phyloP scores from a whole-genome alignment of 2,797 vertebrate genomes.

The Myotis findleyi region DNA sequence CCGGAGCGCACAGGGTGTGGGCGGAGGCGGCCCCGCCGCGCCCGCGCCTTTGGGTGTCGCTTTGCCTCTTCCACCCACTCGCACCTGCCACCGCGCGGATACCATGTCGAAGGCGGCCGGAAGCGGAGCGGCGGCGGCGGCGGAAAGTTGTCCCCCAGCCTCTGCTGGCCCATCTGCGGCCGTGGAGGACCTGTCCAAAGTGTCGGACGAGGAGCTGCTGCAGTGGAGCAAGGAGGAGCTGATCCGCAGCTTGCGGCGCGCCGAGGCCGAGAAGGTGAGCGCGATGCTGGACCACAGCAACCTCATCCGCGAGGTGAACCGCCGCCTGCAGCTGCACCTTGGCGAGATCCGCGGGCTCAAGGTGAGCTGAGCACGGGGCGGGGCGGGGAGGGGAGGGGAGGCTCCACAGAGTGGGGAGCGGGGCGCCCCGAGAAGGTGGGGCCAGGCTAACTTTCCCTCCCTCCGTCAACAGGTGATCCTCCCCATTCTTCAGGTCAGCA shows the following conservation, averaged over 20 bases:
- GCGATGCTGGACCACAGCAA: conserved; percentile 98
- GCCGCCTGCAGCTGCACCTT: conserved; percentile 96
- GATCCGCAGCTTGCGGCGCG: conserved; percentile 93
- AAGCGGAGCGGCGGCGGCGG: conserved; percentile 77
- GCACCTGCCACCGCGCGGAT: conserved; percentile 56
- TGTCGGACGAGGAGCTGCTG: conserved; percentile 94
- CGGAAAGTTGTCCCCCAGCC: conserved; percentile 80
- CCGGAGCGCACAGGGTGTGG: conserved; percentile 66
- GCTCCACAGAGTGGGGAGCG: background rate
- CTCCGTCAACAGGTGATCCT: conserved; percentile 61
- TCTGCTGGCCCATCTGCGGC: background rate
- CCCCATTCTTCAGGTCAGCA: background rate
- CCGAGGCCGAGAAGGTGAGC: conserved; percentile 96
- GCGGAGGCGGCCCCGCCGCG: conserved; percentile 64
- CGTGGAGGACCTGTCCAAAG: conserved; percentile 93
- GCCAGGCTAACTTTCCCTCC: background rate
- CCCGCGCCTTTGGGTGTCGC: conserved; percentile 52
- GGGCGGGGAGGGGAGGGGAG: background rate
- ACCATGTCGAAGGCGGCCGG: conserved; percentile 91
- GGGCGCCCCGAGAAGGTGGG: background rate
- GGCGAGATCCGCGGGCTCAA: conserved; percentile 97
- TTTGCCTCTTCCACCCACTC: conserved; percentile 51
- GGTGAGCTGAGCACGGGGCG: conserved; percentile 86
- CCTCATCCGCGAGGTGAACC: conserved; percentile 98
- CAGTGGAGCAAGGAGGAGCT: conserved; percentile 97